Evolutionary conservation across 2,888 invertebrate species (phyloP).

Genomic region (Rhaphigaster nebulosa): DNA sequence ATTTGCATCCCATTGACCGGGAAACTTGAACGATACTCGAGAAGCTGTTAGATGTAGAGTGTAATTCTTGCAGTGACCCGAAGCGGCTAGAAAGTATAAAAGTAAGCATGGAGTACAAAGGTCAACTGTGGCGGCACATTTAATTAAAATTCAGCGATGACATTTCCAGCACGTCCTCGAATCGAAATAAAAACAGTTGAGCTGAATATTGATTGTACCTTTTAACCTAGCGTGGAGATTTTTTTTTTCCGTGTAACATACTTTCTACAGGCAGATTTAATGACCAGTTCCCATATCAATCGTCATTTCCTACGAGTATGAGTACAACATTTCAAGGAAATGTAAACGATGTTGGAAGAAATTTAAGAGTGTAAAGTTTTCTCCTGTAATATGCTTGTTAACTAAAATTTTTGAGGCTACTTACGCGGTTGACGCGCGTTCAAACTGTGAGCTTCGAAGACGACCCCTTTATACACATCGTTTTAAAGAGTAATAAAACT

Average conservation of each 20-base stretch:
- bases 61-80: constrained; percentile 3
- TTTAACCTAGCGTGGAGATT: neutral
- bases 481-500: too few relatives aligned
- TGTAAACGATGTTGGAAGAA: too few relatives aligned
- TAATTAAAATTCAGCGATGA: constrained; percentile 29
- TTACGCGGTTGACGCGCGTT: too few relatives aligned
- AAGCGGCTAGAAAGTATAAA: constrained; percentile 4
- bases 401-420: too few relatives aligned
- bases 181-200: neutral
- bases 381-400: too few relatives aligned
- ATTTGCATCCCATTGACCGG: neutral
- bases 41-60: neutral
- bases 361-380: too few relatives aligned
- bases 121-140: neutral
- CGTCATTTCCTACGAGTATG: neutral
- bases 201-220: neutral
- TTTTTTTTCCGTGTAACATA: neutral
- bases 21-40: neutral
- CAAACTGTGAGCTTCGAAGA: too few relatives aligned
- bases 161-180: neutral
- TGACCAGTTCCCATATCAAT: neutral
- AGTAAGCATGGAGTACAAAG: constrained; percentile 33
- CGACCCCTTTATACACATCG: too few relatives aligned
- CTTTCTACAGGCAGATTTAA: neutral
- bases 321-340: neutral